Conservation (phyloP, 2,888 invertebrate genomes). For the Atethmia centrago region DNA sequence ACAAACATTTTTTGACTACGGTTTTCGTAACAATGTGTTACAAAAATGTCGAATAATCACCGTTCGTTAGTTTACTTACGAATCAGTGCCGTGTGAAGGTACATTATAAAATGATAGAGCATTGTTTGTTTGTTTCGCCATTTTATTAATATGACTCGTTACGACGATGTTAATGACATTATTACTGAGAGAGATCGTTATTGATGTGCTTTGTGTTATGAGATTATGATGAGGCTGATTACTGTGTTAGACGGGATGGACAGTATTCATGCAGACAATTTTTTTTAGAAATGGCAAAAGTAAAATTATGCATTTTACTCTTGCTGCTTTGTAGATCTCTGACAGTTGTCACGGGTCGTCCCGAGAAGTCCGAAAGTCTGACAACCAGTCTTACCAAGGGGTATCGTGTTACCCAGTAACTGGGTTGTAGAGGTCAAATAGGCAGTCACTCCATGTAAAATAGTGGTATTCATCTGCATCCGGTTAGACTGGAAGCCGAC, state of each 20-base stretch:
- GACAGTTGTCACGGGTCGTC: no score
- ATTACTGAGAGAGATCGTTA: slow-evolving; percentile 31
- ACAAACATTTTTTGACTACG: slow-evolving; percentile 39
- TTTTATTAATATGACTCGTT: slow-evolving; percentile 39
- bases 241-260: background rate
- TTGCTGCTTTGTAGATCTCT: no score
- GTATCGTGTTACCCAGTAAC: no score
- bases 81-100: slow-evolving; percentile 49
- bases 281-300: no score
- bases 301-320: no score
- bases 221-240: slow-evolving; percentile 10
- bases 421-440: no score
- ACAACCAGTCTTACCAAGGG: no score
- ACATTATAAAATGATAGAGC: slow-evolving; percentile 29
- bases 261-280: background rate
- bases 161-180: slow-evolving; percentile 38
- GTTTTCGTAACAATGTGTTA: slow-evolving; percentile 32
- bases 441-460: no score
- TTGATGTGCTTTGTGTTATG: slow-evolving; percentile 17
- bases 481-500: no score
- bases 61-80: slow-evolving; percentile 18
- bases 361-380: no score
- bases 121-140: slow-evolving; percentile 53
- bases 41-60: slow-evolving; percentile 28
- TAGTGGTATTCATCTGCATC: no score